phyloP scores from a whole-genome alignment of 1,140 invertebrate genomes.

The Drosophila sp. region DNA sequence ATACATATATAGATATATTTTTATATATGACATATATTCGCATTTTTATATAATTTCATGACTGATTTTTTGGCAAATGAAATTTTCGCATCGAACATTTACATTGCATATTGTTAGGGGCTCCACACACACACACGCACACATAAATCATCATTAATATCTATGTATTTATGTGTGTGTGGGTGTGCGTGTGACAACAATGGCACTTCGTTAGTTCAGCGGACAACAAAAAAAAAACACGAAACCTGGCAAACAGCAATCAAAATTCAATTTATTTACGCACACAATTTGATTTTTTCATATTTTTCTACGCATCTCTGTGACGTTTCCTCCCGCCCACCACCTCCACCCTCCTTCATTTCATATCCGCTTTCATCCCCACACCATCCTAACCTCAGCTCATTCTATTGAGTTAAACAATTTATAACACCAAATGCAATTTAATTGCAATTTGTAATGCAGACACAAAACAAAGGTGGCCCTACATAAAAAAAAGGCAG shows the following conservation, averaged over 20 bases:
- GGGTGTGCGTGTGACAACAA: slow-evolving; percentile 48
- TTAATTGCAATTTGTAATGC: slow-evolving; percentile 47
- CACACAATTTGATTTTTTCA: slow-evolving; percentile 61
- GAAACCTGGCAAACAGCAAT: slow-evolving; percentile 50
- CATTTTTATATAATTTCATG: slow-evolving; percentile 57
- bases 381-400: background rate
- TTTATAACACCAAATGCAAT: slow-evolving; percentile 34
- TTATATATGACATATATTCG: background rate
- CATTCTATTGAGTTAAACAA: slow-evolving; percentile 11
- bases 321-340: slow-evolving; percentile 6
- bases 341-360: background rate
- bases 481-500: background rate
- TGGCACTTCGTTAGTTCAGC: slow-evolving; percentile 71
- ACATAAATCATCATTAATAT: slow-evolving; percentile 73
- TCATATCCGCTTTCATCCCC: background rate
- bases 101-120: slow-evolving; percentile 61
- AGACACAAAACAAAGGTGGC: slow-evolving; percentile 28
- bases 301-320: slow-evolving; percentile 36
- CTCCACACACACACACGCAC: slow-evolving; percentile 7
- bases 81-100: slow-evolving; percentile 63
- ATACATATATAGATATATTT: background rate
- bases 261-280: slow-evolving; percentile 71
- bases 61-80: slow-evolving; percentile 63
- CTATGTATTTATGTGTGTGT: slow-evolving; percentile 9
- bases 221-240: slow-evolving; percentile 7